Conservation (phyloP, 2,888 invertebrate genomes). For the Monochamus alternatus region DNA sequence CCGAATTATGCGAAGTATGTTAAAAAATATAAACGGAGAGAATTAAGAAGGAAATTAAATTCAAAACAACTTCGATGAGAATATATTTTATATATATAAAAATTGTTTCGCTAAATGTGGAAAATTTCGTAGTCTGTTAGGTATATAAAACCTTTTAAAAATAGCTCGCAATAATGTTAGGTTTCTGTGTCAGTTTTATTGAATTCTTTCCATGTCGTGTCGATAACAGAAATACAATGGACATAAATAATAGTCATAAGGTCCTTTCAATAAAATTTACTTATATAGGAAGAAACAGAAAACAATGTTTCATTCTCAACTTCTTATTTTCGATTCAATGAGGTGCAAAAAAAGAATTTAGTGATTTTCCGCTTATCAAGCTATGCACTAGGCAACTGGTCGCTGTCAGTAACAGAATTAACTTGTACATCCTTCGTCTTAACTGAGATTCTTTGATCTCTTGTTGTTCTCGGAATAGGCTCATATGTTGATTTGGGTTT, state of each 20-base stretch:
- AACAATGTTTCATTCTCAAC: not conserved
- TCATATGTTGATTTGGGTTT: too few species aligned
- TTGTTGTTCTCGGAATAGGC: too few species aligned
- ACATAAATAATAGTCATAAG: constrained; percentile 43
- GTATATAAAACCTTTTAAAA: not conserved
- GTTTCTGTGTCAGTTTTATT: constrained; percentile 46
- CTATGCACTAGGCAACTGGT: too few species aligned
- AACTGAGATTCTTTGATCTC: too few species aligned
- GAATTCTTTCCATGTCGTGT: constrained; percentile 42
- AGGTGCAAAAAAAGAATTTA: not conserved
- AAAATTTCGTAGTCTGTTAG: not conserved
- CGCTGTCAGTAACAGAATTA: too few species aligned
- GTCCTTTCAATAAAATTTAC: constrained; percentile 3
- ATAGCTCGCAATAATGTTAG: constrained; percentile 39
- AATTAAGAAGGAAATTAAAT: not conserved
- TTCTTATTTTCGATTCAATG: not conserved
- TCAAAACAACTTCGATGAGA: too few species aligned
- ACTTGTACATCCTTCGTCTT: too few species aligned
- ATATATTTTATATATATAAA: too few species aligned
- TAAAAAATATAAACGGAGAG: not conserved
- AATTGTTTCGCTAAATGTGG: not conserved
- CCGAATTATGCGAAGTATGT: constrained; percentile 4
- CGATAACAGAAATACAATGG: constrained; percentile 47
- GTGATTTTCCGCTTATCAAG: too few species aligned
- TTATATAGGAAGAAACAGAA: not conserved